phyloP scores from a whole-genome alignment of 2,113 vertebrate species.

The Seriola aureovittata region DNA sequence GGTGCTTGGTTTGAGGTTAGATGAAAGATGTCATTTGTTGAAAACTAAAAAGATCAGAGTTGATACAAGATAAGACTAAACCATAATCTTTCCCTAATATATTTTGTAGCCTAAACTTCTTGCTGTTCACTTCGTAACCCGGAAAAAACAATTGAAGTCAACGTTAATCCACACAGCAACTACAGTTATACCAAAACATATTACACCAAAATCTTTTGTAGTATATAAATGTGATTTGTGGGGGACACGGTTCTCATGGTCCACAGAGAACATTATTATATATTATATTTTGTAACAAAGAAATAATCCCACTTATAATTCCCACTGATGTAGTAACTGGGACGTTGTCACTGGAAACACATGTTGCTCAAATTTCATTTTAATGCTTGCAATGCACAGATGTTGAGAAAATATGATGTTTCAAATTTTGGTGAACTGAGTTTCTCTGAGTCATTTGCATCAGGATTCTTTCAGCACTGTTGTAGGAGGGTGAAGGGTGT shows the following conservation, averaged over 20 bases:
- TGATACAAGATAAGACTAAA: background rate
- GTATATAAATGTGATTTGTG: background rate
- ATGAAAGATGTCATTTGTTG: background rate
- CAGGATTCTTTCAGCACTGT: background rate
- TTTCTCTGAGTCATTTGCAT: background rate
- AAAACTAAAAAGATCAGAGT: background rate
- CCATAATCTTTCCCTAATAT: background rate
- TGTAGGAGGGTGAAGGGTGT: conserved; percentile 36
- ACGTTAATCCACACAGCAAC: background rate
- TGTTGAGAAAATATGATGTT: background rate
- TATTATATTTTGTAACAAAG: background rate
- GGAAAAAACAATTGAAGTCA: too few species aligned
- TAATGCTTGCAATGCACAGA: background rate
- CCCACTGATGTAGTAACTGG: background rate
- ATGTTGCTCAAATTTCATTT: background rate
- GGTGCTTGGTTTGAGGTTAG: too few species aligned
- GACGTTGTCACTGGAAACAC: background rate
- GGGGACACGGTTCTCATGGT: too few species aligned
- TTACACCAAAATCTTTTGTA: background rate
- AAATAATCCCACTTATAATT: background rate
- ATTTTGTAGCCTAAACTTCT: too few species aligned
- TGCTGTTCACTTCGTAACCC: too few species aligned
- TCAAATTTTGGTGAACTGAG: background rate
- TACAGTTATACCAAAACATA: background rate
- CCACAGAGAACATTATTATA: background rate